Percentiles rank a stretch among this genome's conserved stretches.
phyloP scores from a whole-genome alignment of 2,888 invertebrate genomes.

The Macrophya alboannulata region DNA sequence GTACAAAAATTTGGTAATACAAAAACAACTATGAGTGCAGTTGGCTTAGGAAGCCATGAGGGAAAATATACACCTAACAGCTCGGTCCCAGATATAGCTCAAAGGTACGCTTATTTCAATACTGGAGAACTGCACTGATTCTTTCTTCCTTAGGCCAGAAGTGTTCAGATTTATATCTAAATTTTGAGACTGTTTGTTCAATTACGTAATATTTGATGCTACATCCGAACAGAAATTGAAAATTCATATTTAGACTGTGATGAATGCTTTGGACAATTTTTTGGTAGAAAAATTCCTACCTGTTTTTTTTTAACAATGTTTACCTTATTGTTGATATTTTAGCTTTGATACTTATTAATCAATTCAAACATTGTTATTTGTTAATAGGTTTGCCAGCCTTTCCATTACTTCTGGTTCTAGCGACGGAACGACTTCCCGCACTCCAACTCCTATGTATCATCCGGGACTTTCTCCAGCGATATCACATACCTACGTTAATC shows the following conservation, averaged over 20 bases:
- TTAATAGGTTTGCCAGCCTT: constrained; percentile 86
- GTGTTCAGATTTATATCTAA: background rate
- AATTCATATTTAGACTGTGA: background rate
- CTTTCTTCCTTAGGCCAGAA: too few relatives aligned
- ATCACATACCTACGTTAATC: constrained; percentile 83
- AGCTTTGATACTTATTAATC: background rate
- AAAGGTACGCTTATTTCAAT: constrained; percentile 78
- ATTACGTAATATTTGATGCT: background rate
- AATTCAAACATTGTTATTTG: constrained; percentile 8
- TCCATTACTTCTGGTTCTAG: constrained; percentile 81
- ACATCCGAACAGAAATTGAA: background rate
- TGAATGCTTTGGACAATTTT: background rate
- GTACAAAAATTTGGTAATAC: constrained; percentile 90
- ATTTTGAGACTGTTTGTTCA: background rate
- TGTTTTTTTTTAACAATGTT: background rate
- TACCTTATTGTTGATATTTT: background rate
- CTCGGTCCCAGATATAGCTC: constrained; percentile 84
- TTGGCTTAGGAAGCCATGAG: constrained; percentile 89
- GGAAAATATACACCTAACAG: constrained; percentile 91
- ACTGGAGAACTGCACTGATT: background rate
- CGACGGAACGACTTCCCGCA: constrained; percentile 74
- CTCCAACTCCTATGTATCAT: constrained; percentile 77
- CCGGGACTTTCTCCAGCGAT: constrained; percentile 79
- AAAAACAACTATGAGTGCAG: constrained; percentile 84
- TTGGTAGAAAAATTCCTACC: background rate